Base-by-base conservation (phyloP, 2,888 invertebrate species). In the Epirrita christyi region DNA sequence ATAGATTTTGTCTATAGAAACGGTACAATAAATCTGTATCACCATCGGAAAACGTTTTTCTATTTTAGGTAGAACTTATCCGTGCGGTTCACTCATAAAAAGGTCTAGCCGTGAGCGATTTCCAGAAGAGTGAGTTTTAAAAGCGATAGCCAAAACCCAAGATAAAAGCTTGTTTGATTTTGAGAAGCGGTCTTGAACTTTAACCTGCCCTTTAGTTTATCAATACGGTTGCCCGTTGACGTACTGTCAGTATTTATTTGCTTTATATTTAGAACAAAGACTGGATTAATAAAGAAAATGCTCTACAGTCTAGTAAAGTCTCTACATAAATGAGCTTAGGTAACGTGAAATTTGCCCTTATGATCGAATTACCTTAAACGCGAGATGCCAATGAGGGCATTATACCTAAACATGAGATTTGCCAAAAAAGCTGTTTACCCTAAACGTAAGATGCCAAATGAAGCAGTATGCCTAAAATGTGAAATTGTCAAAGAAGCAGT, bases 41-140 rank as follows among this genome's bases (percentile, higher is more conserved):
- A 29, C 36, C 51, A 58, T 48, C 55, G 51, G 42, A 61, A 64
- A 55, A 51, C 47, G 55, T 40, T 59, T 59, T 63, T 54, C 53
- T 53, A 58, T 53, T 55, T 50, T 42, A 50, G 72, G 71, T 71
- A 66, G 71, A 75, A 76, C 71, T 72, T 73, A 68, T 65, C 55
- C 64, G 64, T 62, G 68, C 61, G 73, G 72, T 76, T 71, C 62
- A 54, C 60, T 60, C 46, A 68, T 62, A 67, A 76, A 78, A 76
- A 76, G 72, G 76, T 68, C 64, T 65, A 70, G 75, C 80, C 80
- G 71, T 70, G 71, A 81, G 82, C 80, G 74, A 74, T 83, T 76
- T 76, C 70, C 63, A 73, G 71, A 72, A 80, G 76, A 79, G 73
- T 68, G 75, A 73, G 73, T 75, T 78, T 76, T 76, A 70, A 78